Evolutionary conservation across 2,113 vertebrate species (phyloP), one percentile per base, ranked within the genome.

Genomic region (Pundamilia nyererei): DNA sequence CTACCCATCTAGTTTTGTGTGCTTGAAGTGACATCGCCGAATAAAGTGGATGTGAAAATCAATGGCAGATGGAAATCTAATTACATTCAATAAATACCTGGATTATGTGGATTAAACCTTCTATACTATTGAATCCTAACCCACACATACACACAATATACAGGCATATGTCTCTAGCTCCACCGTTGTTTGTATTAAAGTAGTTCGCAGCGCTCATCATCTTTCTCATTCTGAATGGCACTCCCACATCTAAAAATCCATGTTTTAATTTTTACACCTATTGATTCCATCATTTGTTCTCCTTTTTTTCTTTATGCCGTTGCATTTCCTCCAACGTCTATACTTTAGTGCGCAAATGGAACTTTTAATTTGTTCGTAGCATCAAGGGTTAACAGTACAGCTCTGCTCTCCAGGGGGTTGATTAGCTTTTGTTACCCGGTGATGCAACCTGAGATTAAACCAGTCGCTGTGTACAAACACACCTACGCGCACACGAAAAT

Each of bases 261-360:
- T 91, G 90, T 75, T 91, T 92, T 89, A 89, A 92, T 92, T 92
- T 95, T 89, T 82, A 89, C 65, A 81, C 14, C 87, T 87, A 94
- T 93, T 83, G 87, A 94, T 95, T 93, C 54, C 38, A 86, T 92
- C 38, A 79, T 82, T 79, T 80, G 88, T 47, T 79, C 29, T 80
- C 56, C 79, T 38, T 75, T 40, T 38, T 11, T 65, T 11, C 29
- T 62, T 45, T 82, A 49, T 80, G 79, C 89, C 75, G 53, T 85
- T 72, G 80, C 79, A 80, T 84, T 86, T 86, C 60, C 31, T 75
- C 53, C 42, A 56, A 42, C 58, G 80, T 90, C 80, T 85, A 49
- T 84, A 62, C 47, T 53, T 12, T 65, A 42, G 19, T 11, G 60
- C 80, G 62, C 82, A 82, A 86, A 89, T 89, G 90, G 72, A 87